Evolutionary conservation across 2,113 vertebrate species (phyloP), one percentile per base, ranked within the genome.

Genomic region (Ochotona curzoniae): DNA sequence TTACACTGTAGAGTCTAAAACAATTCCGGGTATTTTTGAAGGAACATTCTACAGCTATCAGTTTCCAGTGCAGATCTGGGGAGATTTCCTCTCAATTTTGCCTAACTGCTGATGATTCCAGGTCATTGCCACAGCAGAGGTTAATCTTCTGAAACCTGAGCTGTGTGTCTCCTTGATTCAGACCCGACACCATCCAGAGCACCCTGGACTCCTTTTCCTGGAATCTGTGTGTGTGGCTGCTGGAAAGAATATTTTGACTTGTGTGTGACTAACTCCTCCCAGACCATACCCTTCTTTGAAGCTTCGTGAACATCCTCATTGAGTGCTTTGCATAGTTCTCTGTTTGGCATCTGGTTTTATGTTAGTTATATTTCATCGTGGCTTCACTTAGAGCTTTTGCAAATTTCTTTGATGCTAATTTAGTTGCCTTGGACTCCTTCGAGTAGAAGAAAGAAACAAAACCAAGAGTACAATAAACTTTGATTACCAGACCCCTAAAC

Each of bases 331-430:
- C 93, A 2, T 60, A 7, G 82, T 63, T 92, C 89, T 90, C 76
- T 67, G 13, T 69, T 78, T 87, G 89, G 86, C 86, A 64, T 96
- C 96, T 96, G 93, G 70, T 89, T 93, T 93, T 84, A 57, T 89
- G 80, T 38, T 57, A 66, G 71, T 87, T 94, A 54, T 21, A 76
- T 86, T 95, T 96, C 73, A 87, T 91, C 78, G 28, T 28, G 82
- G 78, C 81, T 87, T 91, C 28, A 21, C 67, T 88, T 84, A 93
- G 76, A 93, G 64, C 83, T 60, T 95, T 96, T 87, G 93, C 76
- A 95, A 84, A 96, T 94, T 83, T 96, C 87, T 95, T 93, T 89
- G 94, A 91, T 94, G 76, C 87, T 94, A 89, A 83, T 96, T 96
- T 74, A 93, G 84, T 93, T 89, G 74, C 95, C 94, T 95, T 91